Evolutionary conservation across 2,797 vertebrate genomes (phyloP).

Genomic region (Acipenser ruthenus): DNA sequence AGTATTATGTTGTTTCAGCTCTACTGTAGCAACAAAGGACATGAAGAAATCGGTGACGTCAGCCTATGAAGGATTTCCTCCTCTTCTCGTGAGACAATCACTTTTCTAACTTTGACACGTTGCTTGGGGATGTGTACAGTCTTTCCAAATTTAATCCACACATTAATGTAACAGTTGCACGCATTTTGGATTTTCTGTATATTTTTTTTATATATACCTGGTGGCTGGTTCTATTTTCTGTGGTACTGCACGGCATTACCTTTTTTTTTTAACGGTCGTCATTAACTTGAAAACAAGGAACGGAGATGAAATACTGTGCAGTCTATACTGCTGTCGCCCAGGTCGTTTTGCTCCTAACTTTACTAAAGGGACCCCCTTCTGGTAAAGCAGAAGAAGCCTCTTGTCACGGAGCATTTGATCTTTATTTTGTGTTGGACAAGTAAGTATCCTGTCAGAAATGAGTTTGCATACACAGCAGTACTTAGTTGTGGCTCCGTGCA

Average conservation of each 20-base stretch:
- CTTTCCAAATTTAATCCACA: too few species aligned
- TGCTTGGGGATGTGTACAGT: slow-evolving; percentile 3
- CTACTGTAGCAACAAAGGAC: slow-evolving; percentile 13
- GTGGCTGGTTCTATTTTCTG: too few species aligned
- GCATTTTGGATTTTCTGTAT: too few species aligned
- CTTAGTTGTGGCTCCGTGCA: too few species aligned
- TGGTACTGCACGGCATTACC: too few species aligned
- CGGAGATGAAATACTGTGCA: slow-evolving; percentile 20
- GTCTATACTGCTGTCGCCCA: slow-evolving; percentile 14
- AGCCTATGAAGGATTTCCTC: slow-evolving; percentile 30
- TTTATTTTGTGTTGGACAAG: slow-evolving; percentile 89
- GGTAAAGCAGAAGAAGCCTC: slow-evolving; percentile 58
- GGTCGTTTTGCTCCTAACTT: slow-evolving; percentile 19
- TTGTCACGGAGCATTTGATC: slow-evolving; percentile 80
- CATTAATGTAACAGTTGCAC: too few species aligned
- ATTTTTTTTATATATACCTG: too few species aligned
- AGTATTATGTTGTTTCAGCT: background rate
- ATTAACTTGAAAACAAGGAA: slow-evolving; percentile 17
- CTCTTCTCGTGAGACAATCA: slow-evolving; percentile 23
- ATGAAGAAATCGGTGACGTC: slow-evolving; percentile 40
- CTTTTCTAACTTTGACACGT: slow-evolving; percentile 28
- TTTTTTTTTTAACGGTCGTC: slow-evolving; percentile 1
- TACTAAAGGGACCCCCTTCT: slow-evolving; percentile 18
- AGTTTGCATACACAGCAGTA: too few species aligned
- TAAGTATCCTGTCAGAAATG: slow-evolving; percentile 43